Conservation (phyloP, 2,113 vertebrate genomes). For the Cairina moschata region DNA sequence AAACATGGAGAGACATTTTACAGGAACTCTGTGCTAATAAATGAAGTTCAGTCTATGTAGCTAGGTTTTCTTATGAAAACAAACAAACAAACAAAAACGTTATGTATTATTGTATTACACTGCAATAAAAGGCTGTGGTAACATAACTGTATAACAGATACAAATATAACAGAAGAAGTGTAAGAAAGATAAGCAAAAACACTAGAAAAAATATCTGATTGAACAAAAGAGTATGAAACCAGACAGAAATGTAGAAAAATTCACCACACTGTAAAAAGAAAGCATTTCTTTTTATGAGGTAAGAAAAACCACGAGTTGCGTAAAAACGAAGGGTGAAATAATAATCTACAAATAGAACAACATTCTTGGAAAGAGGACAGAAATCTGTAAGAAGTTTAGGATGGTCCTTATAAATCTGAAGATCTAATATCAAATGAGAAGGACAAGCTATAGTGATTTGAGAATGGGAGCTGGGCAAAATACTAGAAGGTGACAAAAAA, state of each 20-base stretch:
- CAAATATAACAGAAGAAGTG: conserved; percentile 36
- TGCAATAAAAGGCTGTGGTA: conserved; percentile 43
- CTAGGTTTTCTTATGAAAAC: neutral
- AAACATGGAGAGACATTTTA: conserved; percentile 1
- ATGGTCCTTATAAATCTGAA: conserved; percentile 28
- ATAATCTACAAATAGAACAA: neutral
- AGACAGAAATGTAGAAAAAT: conserved; percentile 51
- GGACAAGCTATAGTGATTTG: neutral
- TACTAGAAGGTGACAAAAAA: neutral
- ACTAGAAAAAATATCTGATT: conserved; percentile 25
- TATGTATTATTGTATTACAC: conserved; percentile 6
- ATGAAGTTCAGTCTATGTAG: neutral
- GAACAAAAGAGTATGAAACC: conserved; percentile 31
- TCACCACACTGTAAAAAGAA: conserved; percentile 45
- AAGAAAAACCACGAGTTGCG: conserved; percentile 32
- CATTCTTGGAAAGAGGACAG: conserved; percentile 5
- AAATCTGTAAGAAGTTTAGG: conserved; percentile 16
- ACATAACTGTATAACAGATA: conserved; percentile 45
- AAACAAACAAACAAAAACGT: neutral
- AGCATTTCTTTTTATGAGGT: conserved; percentile 24
- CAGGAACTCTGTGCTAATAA: neutral
- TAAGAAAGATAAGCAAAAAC: conserved; percentile 29
- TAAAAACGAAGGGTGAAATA: conserved; percentile 33
- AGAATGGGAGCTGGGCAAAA: neutral
- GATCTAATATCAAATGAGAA: conserved; percentile 4